A percentile compares a stretch with the other conserved stretches of the same genome.
Evolutionary conservation across 2,888 invertebrate genomes (phyloP).

Genomic region (Chirona hameri): DNA sequence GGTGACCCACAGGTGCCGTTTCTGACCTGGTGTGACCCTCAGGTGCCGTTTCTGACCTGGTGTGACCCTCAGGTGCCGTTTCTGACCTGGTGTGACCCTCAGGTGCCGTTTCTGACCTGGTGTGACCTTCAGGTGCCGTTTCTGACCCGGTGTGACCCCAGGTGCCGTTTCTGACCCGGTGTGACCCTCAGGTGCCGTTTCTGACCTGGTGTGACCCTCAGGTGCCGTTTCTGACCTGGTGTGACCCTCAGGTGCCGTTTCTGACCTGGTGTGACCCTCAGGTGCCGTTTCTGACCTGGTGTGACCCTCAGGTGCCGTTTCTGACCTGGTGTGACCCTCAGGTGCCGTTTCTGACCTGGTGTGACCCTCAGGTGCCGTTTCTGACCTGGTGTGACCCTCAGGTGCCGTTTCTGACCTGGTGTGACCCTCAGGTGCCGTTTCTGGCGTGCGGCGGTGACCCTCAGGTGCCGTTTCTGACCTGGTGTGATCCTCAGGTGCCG

Average conservation of each 20-base stretch:
- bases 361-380: no score
- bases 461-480: no score
- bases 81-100: slow-evolving; percentile 35
- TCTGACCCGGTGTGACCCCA: no score
- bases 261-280: no score
- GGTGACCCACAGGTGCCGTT: no score
- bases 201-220: slow-evolving; percentile 44
- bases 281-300: no score
- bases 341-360: slow-evolving; percentile 80
- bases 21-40: no score
- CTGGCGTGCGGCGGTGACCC: slow-evolving; percentile 67
- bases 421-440: slow-evolving; percentile 67
- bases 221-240: slow-evolving; percentile 85
- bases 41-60: no score
- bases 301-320: background rate
- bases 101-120: slow-evolving; percentile 86
- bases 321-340: slow-evolving; percentile 44
- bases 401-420: background rate
- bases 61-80: background rate
- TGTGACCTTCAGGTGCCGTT: no score
- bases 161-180: no score
- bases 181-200: background rate
- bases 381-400: background rate
- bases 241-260: no score
- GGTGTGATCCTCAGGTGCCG: background rate